Conservation (phyloP, 2,113 vertebrate species). For the Alethe diademata region DNA sequence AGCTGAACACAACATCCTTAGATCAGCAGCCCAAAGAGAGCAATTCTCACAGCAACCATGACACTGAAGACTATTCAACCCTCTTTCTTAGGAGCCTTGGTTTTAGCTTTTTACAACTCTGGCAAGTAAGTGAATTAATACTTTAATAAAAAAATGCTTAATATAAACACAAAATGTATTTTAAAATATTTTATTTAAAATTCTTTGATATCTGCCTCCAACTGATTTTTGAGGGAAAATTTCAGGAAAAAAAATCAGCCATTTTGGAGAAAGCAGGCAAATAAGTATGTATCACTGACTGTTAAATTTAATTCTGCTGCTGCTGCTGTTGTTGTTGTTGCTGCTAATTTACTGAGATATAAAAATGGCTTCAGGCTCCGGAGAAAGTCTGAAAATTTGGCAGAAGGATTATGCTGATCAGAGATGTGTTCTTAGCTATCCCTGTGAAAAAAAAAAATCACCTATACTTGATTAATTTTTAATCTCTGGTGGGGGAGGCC, state of each 20-base stretch:
- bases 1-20: not conserved
- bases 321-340: not conserved
- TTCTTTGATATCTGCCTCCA: not conserved
- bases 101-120: not conserved
- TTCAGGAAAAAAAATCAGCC: not conserved
- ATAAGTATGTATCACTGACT: not conserved
- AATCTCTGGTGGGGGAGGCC: rapidly evolving
- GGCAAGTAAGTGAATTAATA: not conserved
- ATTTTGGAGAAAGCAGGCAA: not conserved
- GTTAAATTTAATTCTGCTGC: not conserved
- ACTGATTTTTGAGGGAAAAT: not conserved
- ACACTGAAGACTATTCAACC: not conserved
- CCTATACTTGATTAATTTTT: not conserved
- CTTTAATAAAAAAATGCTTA: not conserved
- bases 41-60: not conserved
- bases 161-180: not conserved
- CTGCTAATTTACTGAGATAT: not conserved
- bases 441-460: not conserved
- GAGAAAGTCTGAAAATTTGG: not conserved
- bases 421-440: not conserved
- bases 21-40: not conserved
- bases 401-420: not conserved
- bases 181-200: not conserved
- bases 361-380: not conserved
- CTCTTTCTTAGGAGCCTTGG: not conserved